Percentiles rank a stretch among this genome's conserved stretches.
phyloP scores from a whole-genome alignment of 2,113 vertebrate species.

The Struthidea cinerea region DNA sequence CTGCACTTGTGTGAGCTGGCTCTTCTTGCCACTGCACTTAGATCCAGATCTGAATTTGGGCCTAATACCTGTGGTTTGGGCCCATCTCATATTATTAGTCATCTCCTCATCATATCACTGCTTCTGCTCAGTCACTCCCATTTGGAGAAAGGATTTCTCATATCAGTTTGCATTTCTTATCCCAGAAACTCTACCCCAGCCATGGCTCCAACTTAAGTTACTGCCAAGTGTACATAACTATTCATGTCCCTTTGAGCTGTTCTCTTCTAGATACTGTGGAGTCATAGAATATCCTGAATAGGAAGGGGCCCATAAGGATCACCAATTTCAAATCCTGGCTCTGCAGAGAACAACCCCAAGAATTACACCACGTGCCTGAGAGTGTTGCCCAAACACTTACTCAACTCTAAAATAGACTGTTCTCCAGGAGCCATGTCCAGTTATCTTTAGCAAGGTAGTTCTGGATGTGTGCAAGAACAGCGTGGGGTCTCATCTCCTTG shows the following conservation, averaged over 20 bases:
- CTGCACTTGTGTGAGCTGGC: background rate
- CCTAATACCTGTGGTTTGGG: slow-evolving; percentile 6
- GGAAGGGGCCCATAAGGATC: background rate
- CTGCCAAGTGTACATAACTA: background rate
- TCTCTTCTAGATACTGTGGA: background rate
- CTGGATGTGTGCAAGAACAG: background rate
- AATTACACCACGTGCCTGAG: fast-evolving
- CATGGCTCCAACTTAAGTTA: background rate
- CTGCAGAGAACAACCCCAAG: background rate
- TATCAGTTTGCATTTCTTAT: background rate
- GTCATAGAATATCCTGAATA: background rate
- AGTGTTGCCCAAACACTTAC: background rate
- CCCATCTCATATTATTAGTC: background rate
- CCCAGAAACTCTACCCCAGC: background rate
- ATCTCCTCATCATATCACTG: background rate
- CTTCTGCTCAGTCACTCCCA: background rate
- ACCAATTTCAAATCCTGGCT: background rate
- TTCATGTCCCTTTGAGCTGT: fast-evolving
- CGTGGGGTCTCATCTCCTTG: background rate
- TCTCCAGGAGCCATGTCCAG: background rate
- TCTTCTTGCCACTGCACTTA: background rate
- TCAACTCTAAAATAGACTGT: background rate
- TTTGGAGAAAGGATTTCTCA: background rate
- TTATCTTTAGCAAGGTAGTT: background rate
- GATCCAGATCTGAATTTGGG: background rate